phyloP scores from a whole-genome alignment of 2,888 invertebrate genomes.

The Polietes domitor region DNA sequence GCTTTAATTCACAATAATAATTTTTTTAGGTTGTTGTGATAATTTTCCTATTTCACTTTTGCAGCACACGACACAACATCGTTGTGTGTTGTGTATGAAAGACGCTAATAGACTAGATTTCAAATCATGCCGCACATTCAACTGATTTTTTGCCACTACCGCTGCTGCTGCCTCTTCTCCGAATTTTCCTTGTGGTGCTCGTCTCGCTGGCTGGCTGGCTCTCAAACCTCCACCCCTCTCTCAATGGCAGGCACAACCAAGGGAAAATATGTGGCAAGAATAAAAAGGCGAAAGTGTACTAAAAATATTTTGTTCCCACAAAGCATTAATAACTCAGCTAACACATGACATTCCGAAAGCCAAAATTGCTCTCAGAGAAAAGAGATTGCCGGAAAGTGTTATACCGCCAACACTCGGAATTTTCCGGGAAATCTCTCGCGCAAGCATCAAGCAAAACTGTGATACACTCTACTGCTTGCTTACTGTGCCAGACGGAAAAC shows the following conservation, averaged over 20 bases:
- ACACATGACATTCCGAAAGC: slow-evolving; percentile 17
- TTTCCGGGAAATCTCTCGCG: slow-evolving; percentile 15
- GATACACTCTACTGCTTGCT: slow-evolving; percentile 17
- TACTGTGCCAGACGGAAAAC: too few relatives aligned
- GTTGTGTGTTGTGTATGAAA: slow-evolving; percentile 68
- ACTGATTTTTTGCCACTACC: slow-evolving; percentile 52
- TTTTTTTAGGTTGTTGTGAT: not conserved
- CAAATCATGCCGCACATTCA: slow-evolving; percentile 67
- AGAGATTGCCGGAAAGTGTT: not conserved
- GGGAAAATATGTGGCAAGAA: not conserved
- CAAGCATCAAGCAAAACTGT: not conserved
- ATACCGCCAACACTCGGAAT: not conserved
- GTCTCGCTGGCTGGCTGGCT: slow-evolving; percentile 7
- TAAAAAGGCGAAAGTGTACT: slow-evolving; percentile 54
- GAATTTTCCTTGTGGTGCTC: slow-evolving; percentile 8
- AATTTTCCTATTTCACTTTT: slow-evolving; percentile 53
- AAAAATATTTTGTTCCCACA: slow-evolving; percentile 32
- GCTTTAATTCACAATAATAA: not conserved
- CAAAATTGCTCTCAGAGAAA: not conserved
- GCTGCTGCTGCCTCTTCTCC: not conserved
- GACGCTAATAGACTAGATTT: slow-evolving; percentile 69
- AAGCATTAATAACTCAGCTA: not conserved
- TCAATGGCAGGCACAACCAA: too few relatives aligned
- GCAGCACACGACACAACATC: slow-evolving; percentile 66
- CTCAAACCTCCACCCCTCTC: not conserved